Percentiles rank a stretch among this genome's conserved stretches.
Evolutionary conservation across 2,113 vertebrate species (phyloP).

Genomic region (Callocephalon fimbriatum): DNA sequence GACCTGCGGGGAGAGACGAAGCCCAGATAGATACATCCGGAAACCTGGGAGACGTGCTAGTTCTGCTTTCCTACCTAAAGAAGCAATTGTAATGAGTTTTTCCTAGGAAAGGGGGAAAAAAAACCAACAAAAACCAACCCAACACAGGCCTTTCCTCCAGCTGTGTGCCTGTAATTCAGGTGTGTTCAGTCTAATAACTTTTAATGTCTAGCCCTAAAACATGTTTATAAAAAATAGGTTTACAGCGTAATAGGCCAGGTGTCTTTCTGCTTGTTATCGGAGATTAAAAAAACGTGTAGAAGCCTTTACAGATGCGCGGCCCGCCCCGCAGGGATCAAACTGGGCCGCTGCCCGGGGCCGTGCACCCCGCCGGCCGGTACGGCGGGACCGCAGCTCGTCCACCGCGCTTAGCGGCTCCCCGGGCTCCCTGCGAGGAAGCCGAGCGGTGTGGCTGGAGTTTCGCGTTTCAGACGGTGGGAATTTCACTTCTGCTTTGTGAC

Average conservation of each 20-base stretch:
- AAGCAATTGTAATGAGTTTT: slow-evolving; percentile 49
- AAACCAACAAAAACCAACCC: not conserved
- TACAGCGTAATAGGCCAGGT: slow-evolving; percentile 80
- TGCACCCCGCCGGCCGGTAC: not conserved
- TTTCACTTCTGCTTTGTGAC: slow-evolving; percentile 83
- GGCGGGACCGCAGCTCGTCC: not conserved
- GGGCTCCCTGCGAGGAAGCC: slow-evolving; percentile 43
- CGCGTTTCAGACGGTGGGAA: slow-evolving; percentile 75
- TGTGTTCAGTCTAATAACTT: slow-evolving; percentile 82
- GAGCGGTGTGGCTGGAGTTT: slow-evolving; percentile 70
- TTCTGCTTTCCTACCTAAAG: slow-evolving; percentile 65
- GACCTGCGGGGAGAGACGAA: not conserved
- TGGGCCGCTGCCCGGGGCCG: not conserved
- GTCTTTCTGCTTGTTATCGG: slow-evolving; percentile 76
- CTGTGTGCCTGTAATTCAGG: slow-evolving; percentile 76
- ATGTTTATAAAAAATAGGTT: slow-evolving; percentile 84
- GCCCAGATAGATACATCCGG: not conserved
- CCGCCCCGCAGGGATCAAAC: not conserved
- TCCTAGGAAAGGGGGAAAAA: slow-evolving; percentile 19
- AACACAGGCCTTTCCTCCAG: slow-evolving; percentile 69
- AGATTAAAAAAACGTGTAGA: slow-evolving; percentile 77
- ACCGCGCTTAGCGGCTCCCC: not conserved
- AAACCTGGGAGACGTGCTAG: not conserved
- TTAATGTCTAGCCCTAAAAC: slow-evolving; percentile 83
- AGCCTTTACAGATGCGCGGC: slow-evolving; percentile 58